phyloP scores from a whole-genome alignment of 2,797 vertebrate species.

The Hapalemur alaotrensis region DNA sequence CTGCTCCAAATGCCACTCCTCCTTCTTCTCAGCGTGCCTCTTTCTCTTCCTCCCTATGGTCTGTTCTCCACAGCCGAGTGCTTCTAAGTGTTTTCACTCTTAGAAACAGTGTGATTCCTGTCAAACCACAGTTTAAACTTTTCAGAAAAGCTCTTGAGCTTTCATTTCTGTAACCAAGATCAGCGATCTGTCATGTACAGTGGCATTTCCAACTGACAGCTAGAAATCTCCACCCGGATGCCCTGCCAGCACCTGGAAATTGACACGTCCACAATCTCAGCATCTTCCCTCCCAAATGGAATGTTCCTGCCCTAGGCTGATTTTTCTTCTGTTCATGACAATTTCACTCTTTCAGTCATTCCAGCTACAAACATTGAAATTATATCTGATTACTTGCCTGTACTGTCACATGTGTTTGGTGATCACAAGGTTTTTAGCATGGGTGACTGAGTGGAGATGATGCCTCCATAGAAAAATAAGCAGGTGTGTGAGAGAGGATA shows the following conservation, averaged over 20 bases:
- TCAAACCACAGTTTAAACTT: constrained; percentile 72
- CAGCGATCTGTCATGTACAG: constrained; percentile 60
- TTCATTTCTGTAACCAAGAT: constrained; percentile 66
- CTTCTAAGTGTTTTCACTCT: constrained; percentile 59
- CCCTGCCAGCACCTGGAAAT: constrained; percentile 42
- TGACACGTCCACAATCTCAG: not conserved
- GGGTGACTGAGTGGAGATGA: not conserved
- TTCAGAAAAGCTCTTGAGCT: constrained; percentile 68
- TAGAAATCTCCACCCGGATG: constrained; percentile 48
- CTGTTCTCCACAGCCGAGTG: constrained; percentile 43
- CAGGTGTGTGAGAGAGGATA: not conserved
- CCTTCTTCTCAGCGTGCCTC: not conserved
- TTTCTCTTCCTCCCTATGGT: constrained; percentile 25
- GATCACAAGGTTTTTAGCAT: not conserved
- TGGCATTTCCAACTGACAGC: constrained; percentile 56
- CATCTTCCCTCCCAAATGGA: not conserved
- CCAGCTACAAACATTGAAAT: not conserved
- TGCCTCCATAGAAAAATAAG: not conserved
- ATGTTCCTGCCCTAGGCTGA: not conserved
- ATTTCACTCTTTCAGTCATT: not conserved
- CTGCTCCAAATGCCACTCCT: not conserved
- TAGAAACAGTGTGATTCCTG: constrained; percentile 65
- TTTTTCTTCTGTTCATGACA: not conserved
- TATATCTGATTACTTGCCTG: not conserved
- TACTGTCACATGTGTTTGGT: not conserved